Conservation (phyloP, 2,797 vertebrate genomes). For the Heterohyrax brucei region DNA sequence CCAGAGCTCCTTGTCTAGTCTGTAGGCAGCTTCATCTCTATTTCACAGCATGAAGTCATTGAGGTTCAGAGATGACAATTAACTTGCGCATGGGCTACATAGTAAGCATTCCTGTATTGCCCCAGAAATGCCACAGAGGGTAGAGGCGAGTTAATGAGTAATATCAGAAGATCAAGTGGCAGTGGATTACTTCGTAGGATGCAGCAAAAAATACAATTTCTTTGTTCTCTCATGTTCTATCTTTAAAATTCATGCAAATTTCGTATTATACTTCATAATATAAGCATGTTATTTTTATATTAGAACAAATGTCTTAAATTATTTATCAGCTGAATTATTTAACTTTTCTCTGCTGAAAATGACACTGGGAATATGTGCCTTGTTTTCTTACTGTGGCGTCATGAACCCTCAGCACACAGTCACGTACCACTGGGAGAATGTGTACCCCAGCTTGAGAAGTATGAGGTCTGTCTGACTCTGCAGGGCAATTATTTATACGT, state of each 20-base stretch:
- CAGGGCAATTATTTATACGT: background rate
- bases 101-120: too few species aligned
- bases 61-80: background rate
- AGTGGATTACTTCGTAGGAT: background rate
- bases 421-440: background rate
- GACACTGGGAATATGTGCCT: constrained; percentile 52
- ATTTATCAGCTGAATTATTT: constrained; percentile 78
- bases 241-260: constrained; percentile 69
- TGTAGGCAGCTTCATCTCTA: background rate
- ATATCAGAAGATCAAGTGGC: background rate
- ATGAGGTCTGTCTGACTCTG: background rate
- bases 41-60: background rate
- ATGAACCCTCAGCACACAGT: background rate
- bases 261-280: constrained; percentile 50
- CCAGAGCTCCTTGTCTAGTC: background rate
- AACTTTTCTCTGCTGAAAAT: constrained; percentile 62
- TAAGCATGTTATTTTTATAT: constrained; percentile 69
- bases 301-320: constrained; percentile 71
- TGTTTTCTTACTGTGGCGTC: background rate
- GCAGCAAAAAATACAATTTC: background rate
- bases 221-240: constrained; percentile 11
- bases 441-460: background rate
- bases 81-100: background rate
- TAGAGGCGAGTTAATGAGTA: background rate
- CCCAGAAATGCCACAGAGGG: background rate